phyloP scores from a whole-genome alignment of 1,140 invertebrate species.

The Battus philenor region DNA sequence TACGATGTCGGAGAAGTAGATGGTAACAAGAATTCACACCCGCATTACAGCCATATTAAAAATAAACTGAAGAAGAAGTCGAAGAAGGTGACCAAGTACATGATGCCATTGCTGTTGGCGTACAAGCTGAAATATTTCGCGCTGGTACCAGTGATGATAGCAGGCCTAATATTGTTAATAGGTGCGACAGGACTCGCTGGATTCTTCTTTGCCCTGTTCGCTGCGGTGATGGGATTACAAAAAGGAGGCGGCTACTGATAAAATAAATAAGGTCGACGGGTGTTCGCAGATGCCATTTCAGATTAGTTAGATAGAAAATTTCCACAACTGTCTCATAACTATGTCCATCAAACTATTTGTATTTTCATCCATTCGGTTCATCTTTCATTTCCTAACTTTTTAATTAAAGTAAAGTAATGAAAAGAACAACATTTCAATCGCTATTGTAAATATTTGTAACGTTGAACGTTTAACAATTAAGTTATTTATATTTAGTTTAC shows the following conservation, averaged over 20 bases:
- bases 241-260: conserved; percentile 48
- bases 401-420: background rate
- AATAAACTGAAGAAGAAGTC: conserved; percentile 57
- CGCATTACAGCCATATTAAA: conserved; percentile 33
- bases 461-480: conserved; percentile 24
- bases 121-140: conserved; percentile 90
- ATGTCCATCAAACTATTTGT: background rate
- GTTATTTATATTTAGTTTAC: conserved; percentile 39
- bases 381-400: no score
- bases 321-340: no score
- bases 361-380: no score
- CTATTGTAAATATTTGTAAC: conserved; percentile 60
- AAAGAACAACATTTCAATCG: conserved; percentile 24
- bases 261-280: conserved; percentile 45
- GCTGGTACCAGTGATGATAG: conserved; percentile 84
- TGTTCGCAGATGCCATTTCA: conserved; percentile 59
- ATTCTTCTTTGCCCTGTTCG: conserved; percentile 90
- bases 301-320: conserved; percentile 29
- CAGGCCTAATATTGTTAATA: conserved; percentile 83
- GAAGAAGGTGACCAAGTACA: conserved; percentile 81
- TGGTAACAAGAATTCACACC: conserved; percentile 2
- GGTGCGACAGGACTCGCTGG: conserved; percentile 86
- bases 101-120: conserved; percentile 85
- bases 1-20: conserved; percentile 34
- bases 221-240: conserved; percentile 78